Conservation (phyloP, 2,888 invertebrate genomes). For the Trimorus sp. region DNA sequence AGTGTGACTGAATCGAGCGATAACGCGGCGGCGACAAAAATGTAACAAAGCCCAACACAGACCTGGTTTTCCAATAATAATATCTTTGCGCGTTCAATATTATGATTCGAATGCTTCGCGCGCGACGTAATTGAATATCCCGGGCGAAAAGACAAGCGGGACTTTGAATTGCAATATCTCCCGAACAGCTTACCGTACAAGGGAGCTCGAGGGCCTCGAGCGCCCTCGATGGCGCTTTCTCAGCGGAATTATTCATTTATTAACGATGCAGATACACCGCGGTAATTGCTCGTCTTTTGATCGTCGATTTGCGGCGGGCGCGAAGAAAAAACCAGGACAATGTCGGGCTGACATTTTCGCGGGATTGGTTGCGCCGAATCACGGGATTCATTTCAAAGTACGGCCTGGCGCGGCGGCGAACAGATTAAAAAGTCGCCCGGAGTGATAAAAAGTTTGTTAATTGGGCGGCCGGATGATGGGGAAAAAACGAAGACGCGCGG, state of each 20-base stretch:
- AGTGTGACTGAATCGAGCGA: slow-evolving; percentile 10
- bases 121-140: slow-evolving; percentile 52
- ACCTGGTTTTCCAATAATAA: slow-evolving; percentile 52
- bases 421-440: slow-evolving; percentile 57
- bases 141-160: slow-evolving; percentile 53
- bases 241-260: slow-evolving; percentile 67
- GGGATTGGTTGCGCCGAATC: not conserved
- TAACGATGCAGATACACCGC: slow-evolving; percentile 65
- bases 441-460: slow-evolving; percentile 58
- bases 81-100: slow-evolving; percentile 42
- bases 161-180: slow-evolving; percentile 45
- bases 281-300: slow-evolving; percentile 67
- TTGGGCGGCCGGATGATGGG: slow-evolving; percentile 18
- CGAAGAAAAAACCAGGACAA: slow-evolving; percentile 32
- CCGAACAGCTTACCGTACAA: slow-evolving; percentile 52
- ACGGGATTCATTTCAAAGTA: slow-evolving; percentile 37
- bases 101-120: slow-evolving; percentile 38
- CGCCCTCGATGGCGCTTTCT: slow-evolving; percentile 61
- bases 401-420: slow-evolving; percentile 40
- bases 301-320: slow-evolving; percentile 67
- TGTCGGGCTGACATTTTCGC: not conserved
- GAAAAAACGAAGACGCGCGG: not conserved
- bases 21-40: slow-evolving; percentile 23
- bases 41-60: slow-evolving; percentile 29
- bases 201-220: slow-evolving; percentile 62